Percentiles rank a stretch among this genome's conserved stretches.
phyloP scores from a whole-genome alignment of 1,140 invertebrate species.

The Elymnias hypermnestra region DNA sequence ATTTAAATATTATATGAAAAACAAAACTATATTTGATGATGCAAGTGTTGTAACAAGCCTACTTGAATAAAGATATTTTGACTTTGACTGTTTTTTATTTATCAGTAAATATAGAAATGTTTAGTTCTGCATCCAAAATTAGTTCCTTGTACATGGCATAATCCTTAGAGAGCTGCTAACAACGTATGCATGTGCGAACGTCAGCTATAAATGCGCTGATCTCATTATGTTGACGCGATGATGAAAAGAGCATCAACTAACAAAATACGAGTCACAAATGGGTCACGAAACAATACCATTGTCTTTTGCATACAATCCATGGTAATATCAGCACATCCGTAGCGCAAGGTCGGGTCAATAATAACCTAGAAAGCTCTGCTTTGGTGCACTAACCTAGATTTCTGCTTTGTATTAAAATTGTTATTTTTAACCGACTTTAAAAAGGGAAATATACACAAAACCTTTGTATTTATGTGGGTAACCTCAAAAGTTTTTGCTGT shows the following conservation, averaged over 20 bases:
- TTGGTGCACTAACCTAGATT: conserved; percentile 4
- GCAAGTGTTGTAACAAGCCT: too few relatives aligned
- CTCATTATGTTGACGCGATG: conserved; percentile 33
- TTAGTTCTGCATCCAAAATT: background rate
- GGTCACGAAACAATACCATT: conserved; percentile 21
- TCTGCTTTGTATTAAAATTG: background rate
- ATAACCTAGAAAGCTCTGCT: background rate
- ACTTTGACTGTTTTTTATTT: too few relatives aligned
- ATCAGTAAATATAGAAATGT: background rate
- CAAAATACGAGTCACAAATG: conserved; percentile 35
- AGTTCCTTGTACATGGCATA: background rate
- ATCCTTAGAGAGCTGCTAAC: conserved; percentile 10
- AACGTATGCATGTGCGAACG: conserved; percentile 13
- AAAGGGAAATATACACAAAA: too few relatives aligned
- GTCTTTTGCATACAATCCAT: conserved; percentile 9
- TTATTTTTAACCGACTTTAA: too few relatives aligned
- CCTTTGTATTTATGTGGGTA: too few relatives aligned
- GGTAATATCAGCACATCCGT: conserved; percentile 12
- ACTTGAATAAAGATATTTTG: too few relatives aligned
- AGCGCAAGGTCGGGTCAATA: conserved; percentile 14
- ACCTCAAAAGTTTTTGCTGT: too few relatives aligned
- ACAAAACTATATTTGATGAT: too few relatives aligned
- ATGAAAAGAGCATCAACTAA: conserved; percentile 36
- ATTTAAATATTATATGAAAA: too few relatives aligned
- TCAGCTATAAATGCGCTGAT: conserved; percentile 33